Evolutionary conservation across 2,113 vertebrate genomes (phyloP).

Genomic region (Alouatta palliata): DNA sequence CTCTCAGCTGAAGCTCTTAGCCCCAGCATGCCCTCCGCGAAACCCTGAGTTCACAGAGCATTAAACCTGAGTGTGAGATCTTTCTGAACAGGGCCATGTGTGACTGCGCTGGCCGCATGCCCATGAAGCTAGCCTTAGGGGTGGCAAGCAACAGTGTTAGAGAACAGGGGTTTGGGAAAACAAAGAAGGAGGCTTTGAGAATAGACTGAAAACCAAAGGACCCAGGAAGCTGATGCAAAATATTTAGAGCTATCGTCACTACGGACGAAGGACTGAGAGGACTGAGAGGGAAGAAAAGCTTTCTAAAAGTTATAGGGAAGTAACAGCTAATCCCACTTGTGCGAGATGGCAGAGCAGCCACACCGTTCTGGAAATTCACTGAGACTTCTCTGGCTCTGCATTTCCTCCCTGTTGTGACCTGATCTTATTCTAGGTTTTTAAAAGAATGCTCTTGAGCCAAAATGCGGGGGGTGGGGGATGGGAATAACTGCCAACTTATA

Average conservation of each 20-base stretch:
- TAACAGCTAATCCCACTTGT: neutral
- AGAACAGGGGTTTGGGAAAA: too few species aligned
- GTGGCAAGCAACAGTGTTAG: neutral
- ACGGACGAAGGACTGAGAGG: neutral
- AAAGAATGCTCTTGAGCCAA: neutral
- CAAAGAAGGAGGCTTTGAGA: neutral
- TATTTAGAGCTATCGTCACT: neutral
- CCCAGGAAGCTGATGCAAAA: neutral
- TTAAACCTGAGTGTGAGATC: neutral
- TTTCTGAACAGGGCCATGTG: neutral
- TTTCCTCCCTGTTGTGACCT: neutral
- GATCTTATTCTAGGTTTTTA: neutral
- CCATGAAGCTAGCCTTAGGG: too few species aligned
- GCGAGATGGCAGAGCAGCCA: neutral
- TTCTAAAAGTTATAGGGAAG: neutral
- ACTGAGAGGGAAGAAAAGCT: neutral
- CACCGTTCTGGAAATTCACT: too few species aligned
- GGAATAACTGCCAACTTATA: neutral
- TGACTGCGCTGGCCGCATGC: fast-evolving
- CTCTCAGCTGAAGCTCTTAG: neutral
- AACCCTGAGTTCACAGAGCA: neutral
- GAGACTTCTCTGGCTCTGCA: neutral
- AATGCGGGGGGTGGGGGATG: neutral
- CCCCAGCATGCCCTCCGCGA: too few species aligned
- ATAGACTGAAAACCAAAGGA: neutral